These are phyloP conservation scores for Eristalis arbustorum DNA, from an alignment of 2,888 invertebrate genomes.

Conservation along the genomic window DNA sequence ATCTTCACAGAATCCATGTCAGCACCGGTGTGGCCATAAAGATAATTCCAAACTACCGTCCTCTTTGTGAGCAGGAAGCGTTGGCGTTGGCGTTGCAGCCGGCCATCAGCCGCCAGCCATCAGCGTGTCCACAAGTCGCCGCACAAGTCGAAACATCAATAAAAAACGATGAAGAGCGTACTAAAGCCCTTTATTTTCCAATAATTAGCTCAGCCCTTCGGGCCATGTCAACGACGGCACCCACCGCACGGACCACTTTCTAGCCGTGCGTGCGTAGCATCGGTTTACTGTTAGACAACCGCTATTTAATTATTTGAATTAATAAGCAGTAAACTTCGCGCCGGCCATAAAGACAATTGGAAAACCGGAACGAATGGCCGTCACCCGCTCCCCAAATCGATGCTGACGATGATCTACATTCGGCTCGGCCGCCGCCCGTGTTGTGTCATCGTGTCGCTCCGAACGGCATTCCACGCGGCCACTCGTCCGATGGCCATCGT, in stretches of 20 bases:
- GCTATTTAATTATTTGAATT: constrained; percentile 68
- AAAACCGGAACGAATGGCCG: constrained; percentile 64
- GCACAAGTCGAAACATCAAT: constrained; percentile 20
- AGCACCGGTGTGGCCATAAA: constrained; percentile 31
- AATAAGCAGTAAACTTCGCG: constrained; percentile 65
- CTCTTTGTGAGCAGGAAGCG: not conserved
- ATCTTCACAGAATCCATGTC: not conserved
- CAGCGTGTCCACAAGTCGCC: not conserved
- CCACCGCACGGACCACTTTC: constrained; percentile 18
- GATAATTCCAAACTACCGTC: constrained; percentile 17
- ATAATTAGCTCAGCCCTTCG: constrained; percentile 32
- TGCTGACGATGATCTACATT: constrained; percentile 51
- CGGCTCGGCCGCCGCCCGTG: not conserved
- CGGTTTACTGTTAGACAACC: constrained; percentile 55
- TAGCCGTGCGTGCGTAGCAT: not conserved
- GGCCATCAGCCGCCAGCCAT: not conserved
- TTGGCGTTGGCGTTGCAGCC: not conserved
- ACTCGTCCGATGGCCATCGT: constrained; percentile 25
- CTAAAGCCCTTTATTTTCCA: constrained; percentile 32
- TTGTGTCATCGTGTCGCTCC: constrained; percentile 14
- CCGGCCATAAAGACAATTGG: constrained; percentile 65
- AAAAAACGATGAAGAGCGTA: constrained; percentile 27
- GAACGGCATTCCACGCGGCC: constrained; percentile 50
- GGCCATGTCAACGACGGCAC: not conserved
- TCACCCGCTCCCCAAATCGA: constrained; percentile 46